Evolutionary conservation across 2,113 vertebrate genomes (phyloP), one percentile per base, ranked within the genome.

Genomic region (Carollia perspicillata): DNA sequence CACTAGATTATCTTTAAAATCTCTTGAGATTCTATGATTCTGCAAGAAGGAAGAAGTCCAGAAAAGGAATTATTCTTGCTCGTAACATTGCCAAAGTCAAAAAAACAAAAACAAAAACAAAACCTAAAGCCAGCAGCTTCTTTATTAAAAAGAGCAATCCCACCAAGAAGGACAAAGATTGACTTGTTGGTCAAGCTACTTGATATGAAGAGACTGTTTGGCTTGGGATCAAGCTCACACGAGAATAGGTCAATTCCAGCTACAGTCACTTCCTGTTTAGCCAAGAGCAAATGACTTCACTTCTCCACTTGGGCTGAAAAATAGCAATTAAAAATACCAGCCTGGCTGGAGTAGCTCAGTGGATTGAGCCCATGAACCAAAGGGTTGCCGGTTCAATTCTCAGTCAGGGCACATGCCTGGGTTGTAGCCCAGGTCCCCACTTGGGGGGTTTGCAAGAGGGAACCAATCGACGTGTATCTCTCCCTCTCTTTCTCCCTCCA

Each of bases 241-340:
- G 12, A 94, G 51, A 93, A 84, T 0, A 80, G 78, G 51, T 44
- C 49, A 13, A 51, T 35, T 95, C 71, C 49, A 87, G 92, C 69
- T 72, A 69, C 1, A 60, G n/a, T 84, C 75, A 84, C 75, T 92
- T 83, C 79, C 94, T 93, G 87, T 80, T 69, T 97, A 72, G 87
- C 83, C 78, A 89, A 33, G 16, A 81, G 84, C 94, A 91, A 94
- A 85, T 89, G 72, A 96, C 40, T 75, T 91, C 58, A 89, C 44
- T 44, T 91, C 86, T 80, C 83, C n/a, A 84, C 10, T 35, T n/a
- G 30, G 49, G 37, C n/a, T 81, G 51, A 92, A 92, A 97, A 96
- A 81, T 0, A 89, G 30, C 71, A 55, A 95, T 85, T 93, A 72
- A 87, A 93, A 96, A 95, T 75, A 63, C 66, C 94, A 30, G 26